A percentile compares a stretch with the other conserved stretches of the same genome.
Evolutionary conservation across 1,140 invertebrate species (phyloP).

Genomic region (Metaphire vulgaris): DNA sequence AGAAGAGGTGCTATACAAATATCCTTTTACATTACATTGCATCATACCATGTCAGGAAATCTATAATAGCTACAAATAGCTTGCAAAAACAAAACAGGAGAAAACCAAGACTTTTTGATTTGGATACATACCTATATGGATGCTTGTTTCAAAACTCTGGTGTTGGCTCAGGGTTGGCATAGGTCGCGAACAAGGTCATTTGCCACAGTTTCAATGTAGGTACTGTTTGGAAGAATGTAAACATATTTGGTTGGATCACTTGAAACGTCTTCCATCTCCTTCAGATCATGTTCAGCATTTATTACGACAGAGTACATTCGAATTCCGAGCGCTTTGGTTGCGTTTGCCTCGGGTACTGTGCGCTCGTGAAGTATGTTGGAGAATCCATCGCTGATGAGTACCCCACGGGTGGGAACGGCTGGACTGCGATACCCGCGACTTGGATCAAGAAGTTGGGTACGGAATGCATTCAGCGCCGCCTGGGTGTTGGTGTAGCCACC

Average conservation of each 20-base stretch:
- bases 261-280: neutral
- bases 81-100: no score
- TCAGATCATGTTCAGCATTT: constrained; percentile 1
- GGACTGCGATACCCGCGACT: neutral
- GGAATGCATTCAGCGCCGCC: constrained; percentile 13
- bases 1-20: no score
- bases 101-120: no score
- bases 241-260: neutral
- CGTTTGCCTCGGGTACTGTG: constrained; percentile 2
- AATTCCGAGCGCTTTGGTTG: constrained; percentile 9
- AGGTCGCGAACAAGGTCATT: neutral
- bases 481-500: constrained; percentile 31
- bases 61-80: no score
- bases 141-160: no score
- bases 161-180: neutral
- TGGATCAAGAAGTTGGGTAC: constrained; percentile 2
- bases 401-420: neutral
- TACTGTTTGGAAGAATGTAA: neutral
- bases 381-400: constrained; percentile 27
- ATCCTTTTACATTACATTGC: no score
- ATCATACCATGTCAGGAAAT: no score
- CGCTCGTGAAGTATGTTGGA: constrained; percentile 17
- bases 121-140: no score
- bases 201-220: neutral
- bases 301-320: constrained; percentile 17